Conservation (phyloP, 2,113 vertebrate species). For the Echinops telfairi region DNA sequence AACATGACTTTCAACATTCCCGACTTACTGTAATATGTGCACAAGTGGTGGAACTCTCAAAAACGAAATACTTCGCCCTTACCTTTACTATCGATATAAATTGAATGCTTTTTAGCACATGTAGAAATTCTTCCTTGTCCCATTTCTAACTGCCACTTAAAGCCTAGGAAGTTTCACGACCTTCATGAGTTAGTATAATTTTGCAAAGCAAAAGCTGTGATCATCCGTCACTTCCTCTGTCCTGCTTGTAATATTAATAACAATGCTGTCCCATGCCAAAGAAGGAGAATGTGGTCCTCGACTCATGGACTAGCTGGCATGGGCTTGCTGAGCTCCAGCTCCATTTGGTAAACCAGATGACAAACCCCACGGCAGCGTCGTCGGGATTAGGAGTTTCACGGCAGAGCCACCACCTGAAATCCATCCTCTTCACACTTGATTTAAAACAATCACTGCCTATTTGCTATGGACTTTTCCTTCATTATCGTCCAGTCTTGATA, state of each 20-base stretch:
- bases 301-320: slow-evolving; percentile 57
- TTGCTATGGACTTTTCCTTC: slow-evolving; percentile 89
- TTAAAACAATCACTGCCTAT: slow-evolving; percentile 87
- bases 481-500: slow-evolving; percentile 89
- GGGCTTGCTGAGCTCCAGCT: slow-evolving; percentile 78
- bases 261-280: slow-evolving; percentile 59
- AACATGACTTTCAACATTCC: not conserved
- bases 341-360: slow-evolving; percentile 76
- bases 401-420: slow-evolving; percentile 84
- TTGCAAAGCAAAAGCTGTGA: slow-evolving; percentile 27
- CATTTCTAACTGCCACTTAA: not conserved
- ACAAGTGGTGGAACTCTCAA: not conserved
- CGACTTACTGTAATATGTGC: not conserved
- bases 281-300: slow-evolving; percentile 48
- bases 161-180: not conserved
- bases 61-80: not conserved
- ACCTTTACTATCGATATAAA: not conserved
- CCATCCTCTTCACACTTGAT: slow-evolving; percentile 77
- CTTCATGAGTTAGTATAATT: not conserved
- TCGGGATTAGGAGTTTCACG: slow-evolving; percentile 82
- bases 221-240: not conserved
- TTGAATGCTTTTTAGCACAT: not conserved
- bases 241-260: fast-evolving
- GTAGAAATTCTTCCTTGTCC: not conserved
- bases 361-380: slow-evolving; percentile 76